Evolutionary conservation across 35 echinoderm and acorn worm species (phyloP).

Genomic region (Amphiura filiformis): DNA sequence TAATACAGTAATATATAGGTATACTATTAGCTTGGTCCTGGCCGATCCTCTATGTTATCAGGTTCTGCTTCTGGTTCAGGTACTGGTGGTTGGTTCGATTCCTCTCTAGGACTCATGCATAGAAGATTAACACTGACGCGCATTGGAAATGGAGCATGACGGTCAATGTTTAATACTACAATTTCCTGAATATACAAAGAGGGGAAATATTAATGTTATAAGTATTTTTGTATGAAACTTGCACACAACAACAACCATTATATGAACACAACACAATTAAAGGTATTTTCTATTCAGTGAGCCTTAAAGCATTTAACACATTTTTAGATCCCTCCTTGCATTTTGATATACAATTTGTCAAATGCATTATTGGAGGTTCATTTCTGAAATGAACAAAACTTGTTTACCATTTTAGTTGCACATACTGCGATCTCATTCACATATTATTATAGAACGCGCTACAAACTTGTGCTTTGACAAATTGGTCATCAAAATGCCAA

Average conservation of each 20-base stretch:
- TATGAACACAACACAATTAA: neutral
- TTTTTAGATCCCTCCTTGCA: too few relatives aligned
- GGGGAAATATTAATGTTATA: neutral
- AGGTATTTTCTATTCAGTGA: neutral
- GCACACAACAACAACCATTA: neutral
- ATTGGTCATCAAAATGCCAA: too few relatives aligned
- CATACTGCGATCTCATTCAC: too few relatives aligned
- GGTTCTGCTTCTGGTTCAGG: neutral
- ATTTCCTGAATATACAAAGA: constrained; percentile 33
- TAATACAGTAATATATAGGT: too few relatives aligned
- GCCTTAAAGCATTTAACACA: too few relatives aligned
- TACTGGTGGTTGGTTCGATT: neutral
- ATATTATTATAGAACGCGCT: too few relatives aligned
- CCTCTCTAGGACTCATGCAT: constrained; percentile 28
- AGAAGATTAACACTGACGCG: constrained; percentile 42
- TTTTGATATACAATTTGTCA: too few relatives aligned
- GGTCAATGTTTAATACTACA: constrained; percentile 48
- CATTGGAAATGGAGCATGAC: constrained; percentile 56
- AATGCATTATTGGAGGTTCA: too few relatives aligned
- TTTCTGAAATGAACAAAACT: too few relatives aligned
- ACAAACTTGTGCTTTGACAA: too few relatives aligned
- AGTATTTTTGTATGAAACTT: neutral
- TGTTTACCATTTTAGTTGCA: too few relatives aligned
- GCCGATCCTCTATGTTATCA: neutral
- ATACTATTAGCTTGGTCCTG: neutral